phyloP scores from a whole-genome alignment of 2,113 vertebrate species.

The Castor canadensis region DNA sequence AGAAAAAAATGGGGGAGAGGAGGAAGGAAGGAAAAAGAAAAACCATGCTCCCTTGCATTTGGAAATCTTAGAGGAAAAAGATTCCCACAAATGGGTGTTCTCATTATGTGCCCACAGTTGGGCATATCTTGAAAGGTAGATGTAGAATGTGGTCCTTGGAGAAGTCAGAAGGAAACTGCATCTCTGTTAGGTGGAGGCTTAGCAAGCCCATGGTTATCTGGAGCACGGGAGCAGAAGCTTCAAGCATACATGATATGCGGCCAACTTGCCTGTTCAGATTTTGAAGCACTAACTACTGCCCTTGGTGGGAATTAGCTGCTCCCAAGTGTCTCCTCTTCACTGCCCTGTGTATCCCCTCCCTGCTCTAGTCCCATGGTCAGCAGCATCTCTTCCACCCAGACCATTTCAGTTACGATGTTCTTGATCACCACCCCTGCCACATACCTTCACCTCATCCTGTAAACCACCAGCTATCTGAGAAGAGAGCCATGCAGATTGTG shows the following conservation, averaged over 20 bases:
- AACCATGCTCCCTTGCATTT: background rate
- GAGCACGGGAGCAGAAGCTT: background rate
- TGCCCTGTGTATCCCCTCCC: no score
- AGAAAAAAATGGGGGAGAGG: no score
- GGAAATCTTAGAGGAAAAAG: background rate
- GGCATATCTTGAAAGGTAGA: background rate
- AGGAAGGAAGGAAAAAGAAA: background rate
- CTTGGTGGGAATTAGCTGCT: background rate
- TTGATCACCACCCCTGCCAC: background rate
- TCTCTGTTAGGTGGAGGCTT: background rate
- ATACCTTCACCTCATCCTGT: accelerated
- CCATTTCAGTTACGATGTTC: accelerated
- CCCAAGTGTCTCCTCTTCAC: accelerated
- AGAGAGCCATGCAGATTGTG: background rate
- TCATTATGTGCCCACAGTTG: background rate
- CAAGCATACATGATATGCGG: background rate
- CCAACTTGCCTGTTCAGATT: background rate
- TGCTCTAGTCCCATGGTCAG: background rate
- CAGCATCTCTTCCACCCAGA: accelerated
- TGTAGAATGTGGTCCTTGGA: accelerated
- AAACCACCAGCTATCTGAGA: background rate
- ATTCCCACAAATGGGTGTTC: background rate
- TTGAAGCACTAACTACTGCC: no score
- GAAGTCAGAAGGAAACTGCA: background rate
- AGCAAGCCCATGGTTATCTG: accelerated